Base-by-base conservation (phyloP, 2,113 vertebrate species). In the Picathartes gymnocephalus region DNA sequence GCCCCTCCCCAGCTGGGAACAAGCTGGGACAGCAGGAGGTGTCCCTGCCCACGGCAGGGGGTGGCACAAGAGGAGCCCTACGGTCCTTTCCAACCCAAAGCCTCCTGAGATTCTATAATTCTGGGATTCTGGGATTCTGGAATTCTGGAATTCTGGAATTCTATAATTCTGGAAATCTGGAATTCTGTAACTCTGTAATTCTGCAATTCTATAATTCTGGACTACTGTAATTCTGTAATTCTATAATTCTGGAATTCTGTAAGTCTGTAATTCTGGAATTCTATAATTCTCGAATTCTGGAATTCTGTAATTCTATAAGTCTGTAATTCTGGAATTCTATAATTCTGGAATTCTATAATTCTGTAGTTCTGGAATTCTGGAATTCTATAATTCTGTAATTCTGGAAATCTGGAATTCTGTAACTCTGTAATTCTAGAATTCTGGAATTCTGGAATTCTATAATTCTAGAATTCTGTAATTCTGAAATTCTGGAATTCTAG, bases 31-130 rank as follows among this genome's bases (percentile, higher is more conserved):
- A 11, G 47, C 2, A n/a, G 30, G 4, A 70, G 10, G 13, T 61
- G 64, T 37, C 37, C 50, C 53, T 27, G 62, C 7, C 17, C 1
- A 1, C 14, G 72, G 62, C 71, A 37, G 9, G 8, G 25, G 50
- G 4, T 23, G 70, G 42, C 0, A 35, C 0, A 1, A 11, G 37
- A 25, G 15, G n/a, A 5, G 42, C 21, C 42, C 6, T 5, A 4
- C 24, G 48, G 6, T 30, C 20, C n/a, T 7, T 30, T 19, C 30
- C n/a, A 39, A 4, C n/a, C 44, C 53, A 31, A 42, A 31, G 25
- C 31, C 44, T 17, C 39, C 24, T 4, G 1, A n/a, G 40, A 23
- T 2, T 58, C 33, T 35, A 11, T 4, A 25, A 39, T 60, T 60
- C 57, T 37, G 8, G 5, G 27, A 17, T 39, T 39, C 39, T 39